phyloP scores from a whole-genome alignment of 2,888 invertebrate genomes.

The Thalpophila matura region DNA sequence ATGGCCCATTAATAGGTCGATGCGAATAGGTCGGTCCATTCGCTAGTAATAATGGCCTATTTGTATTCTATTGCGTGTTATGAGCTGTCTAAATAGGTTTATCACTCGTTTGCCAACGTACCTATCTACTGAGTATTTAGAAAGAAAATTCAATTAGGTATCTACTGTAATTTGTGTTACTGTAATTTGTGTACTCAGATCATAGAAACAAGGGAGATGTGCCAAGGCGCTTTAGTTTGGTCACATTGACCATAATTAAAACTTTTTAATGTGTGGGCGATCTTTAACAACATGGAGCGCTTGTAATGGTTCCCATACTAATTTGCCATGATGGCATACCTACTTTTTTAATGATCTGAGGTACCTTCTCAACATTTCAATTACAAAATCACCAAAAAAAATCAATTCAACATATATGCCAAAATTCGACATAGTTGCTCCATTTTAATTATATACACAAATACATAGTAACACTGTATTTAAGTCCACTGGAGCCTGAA shows the following conservation, averaged over 20 bases:
- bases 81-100: slow-evolving; percentile 40
- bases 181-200: too few relatives aligned
- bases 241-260: too few relatives aligned
- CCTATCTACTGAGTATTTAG: neutral
- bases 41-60: slow-evolving; percentile 2
- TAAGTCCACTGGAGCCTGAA: slow-evolving; percentile 51
- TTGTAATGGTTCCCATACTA: too few relatives aligned
- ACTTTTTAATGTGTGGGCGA: too few relatives aligned
- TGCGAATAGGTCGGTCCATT: slow-evolving; percentile 13
- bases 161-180: too few relatives aligned
- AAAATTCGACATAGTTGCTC: slow-evolving; percentile 33
- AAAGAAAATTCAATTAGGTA: too few relatives aligned
- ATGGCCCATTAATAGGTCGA: slow-evolving; percentile 56
- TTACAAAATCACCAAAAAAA: slow-evolving; percentile 10
- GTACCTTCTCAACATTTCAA: too few relatives aligned
- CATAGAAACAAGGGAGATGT: too few relatives aligned
- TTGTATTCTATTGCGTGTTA: slow-evolving; percentile 19
- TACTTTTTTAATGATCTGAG: too few relatives aligned
- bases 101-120: slow-evolving; percentile 12
- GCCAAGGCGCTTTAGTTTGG: too few relatives aligned
- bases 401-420: slow-evolving; percentile 8
- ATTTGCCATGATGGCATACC: too few relatives aligned
- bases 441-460: slow-evolving; percentile 7
- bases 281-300: too few relatives aligned
- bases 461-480: slow-evolving; percentile 11